Base-by-base conservation (phyloP, 2,797 vertebrate species). In the Phataginus tricuspis region DNA sequence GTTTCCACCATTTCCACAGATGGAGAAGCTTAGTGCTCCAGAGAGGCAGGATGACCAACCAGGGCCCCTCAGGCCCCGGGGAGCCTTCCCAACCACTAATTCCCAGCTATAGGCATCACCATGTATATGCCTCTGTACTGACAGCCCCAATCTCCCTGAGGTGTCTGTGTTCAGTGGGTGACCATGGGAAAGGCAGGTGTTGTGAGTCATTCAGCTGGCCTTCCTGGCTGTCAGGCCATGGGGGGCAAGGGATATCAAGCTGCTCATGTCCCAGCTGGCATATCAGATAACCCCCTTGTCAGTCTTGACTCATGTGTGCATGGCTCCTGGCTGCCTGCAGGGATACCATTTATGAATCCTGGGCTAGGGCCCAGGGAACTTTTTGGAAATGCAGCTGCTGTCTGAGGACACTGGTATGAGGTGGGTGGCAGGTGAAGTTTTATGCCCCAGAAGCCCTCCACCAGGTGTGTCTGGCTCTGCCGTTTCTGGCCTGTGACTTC, bases 221-320 rank as follows among this genome's bases (percentile, higher is more conserved):
- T 15, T 94, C 71, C 75, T 75, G 84, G 77, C 72, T 91, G 31
- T 57, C 84, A 90, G 80, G 39, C 71, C 45, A 23, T 0, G 1
- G 19, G 77, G 92, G 66, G 42, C 39, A 27, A 95, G n/a, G 64
- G 57, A 95, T n/a, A 95, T 37, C 34, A 91, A 90, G 29, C 90
- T 88, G 74, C 51, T 94, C 42, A 39, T 82, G 74, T 93, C 86
- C 80, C 84, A 91, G 87, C 87, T 92, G 69, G 61, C 39, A 29
- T 94, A 91, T 95, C 64, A 80, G 45, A 86, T 42, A 85, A 68
- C 83, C 66, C 45, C 34, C 49, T 96, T 92, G 87, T 83, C 66
- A 95, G 59, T 94, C 57, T 96, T 97, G 96, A 97, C 92, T 97
- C 97, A 96, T 97, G 69, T 57, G 27, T 85, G 87, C 31, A 61